Evolutionary conservation across 2,113 vertebrate species (phyloP).

Genomic region (Cariama cristata): DNA sequence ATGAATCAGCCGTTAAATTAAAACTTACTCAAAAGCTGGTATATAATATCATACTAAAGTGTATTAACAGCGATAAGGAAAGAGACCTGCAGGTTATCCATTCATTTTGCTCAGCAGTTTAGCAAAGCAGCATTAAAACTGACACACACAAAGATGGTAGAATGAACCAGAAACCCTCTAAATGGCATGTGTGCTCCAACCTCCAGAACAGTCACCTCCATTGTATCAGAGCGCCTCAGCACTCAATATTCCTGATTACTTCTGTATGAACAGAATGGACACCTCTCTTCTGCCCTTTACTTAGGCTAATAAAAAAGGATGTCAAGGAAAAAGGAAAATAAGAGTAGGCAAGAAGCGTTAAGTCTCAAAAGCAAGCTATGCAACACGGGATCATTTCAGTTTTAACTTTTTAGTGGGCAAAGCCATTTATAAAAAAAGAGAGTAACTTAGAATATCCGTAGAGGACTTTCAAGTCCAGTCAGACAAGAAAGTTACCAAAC

Average conservation of each 20-base stretch:
- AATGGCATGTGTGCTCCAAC: not conserved
- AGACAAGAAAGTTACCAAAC: not conserved
- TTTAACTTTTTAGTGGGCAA: not conserved
- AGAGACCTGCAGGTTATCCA: not conserved
- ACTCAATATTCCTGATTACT: not conserved
- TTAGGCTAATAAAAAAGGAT: not conserved
- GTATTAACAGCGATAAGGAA: not conserved
- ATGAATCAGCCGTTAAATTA: not conserved
- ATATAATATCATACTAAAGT: not conserved
- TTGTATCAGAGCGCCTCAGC: not conserved
- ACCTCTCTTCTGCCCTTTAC: not conserved
- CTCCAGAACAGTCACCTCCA: not conserved
- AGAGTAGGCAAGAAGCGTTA: not conserved
- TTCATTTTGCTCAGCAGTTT: slow-evolving; percentile 30
- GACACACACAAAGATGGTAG: not conserved
- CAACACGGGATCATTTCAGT: not conserved
- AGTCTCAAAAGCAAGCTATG: not conserved
- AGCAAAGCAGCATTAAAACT: not conserved
- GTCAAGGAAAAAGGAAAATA: not conserved
- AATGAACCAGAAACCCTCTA: not conserved
- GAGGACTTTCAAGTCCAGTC: not conserved
- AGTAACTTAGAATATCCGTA: not conserved
- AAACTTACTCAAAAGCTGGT: not conserved
- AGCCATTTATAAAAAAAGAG: not conserved
- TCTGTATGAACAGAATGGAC: not conserved